Percentiles rank a stretch among this genome's conserved stretches.
Conservation (phyloP, 2,113 vertebrate genomes). For the Cochlearius cochlearius region DNA sequence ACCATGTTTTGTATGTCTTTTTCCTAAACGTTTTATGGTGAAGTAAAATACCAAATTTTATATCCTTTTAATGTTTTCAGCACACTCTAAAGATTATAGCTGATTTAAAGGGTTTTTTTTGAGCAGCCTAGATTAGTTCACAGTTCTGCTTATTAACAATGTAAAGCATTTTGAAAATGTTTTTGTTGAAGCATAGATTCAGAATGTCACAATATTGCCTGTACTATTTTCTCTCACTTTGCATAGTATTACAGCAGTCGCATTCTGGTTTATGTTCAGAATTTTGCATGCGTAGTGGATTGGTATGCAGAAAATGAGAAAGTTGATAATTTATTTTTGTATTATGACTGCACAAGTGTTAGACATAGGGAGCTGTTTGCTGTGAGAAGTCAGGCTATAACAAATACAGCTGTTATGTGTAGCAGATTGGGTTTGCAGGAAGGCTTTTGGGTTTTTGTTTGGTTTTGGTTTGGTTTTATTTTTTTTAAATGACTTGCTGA, state of each 20-base stretch:
- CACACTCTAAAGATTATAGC: not conserved
- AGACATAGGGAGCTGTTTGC: not conserved
- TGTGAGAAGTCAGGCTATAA: not conserved
- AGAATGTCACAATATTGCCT: not conserved
- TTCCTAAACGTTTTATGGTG: not conserved
- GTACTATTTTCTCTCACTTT: not conserved
- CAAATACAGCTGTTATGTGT: not conserved
- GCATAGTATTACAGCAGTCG: not conserved
- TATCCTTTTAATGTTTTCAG: not conserved
- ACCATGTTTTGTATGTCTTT: not conserved
- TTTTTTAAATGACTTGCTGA: not conserved
- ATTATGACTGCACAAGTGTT: not conserved
- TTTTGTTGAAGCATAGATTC: not conserved
- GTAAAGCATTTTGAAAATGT: not conserved
- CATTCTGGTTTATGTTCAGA: not conserved
- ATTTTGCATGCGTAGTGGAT: not conserved
- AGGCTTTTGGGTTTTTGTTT: not conserved
- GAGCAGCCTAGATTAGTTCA: not conserved
- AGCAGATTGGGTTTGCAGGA: not conserved
- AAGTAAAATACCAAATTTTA: not conserved
- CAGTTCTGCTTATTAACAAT: not conserved
- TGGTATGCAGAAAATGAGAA: not conserved
- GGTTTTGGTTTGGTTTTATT: not conserved
- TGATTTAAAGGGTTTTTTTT: not conserved
- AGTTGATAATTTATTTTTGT: not conserved